Percentiles rank a stretch among this genome's conserved stretches.
Evolutionary conservation across 2,797 vertebrate genomes (phyloP).

Genomic region (Aplochiton taeniatus): DNA sequence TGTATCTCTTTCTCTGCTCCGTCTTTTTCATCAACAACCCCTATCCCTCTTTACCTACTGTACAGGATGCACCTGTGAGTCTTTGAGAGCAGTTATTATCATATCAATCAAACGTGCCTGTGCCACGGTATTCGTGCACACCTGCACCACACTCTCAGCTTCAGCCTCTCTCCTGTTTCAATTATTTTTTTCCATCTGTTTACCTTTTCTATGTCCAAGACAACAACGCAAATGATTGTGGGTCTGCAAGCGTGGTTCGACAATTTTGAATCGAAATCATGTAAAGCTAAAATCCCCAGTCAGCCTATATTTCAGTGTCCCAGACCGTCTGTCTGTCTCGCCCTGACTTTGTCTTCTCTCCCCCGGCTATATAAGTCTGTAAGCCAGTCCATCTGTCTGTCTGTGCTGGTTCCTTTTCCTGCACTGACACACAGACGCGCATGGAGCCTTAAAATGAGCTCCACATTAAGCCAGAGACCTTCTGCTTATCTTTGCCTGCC

Average conservation of each 20-base stretch:
- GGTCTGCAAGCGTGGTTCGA: not conserved
- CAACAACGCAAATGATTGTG: conserved; percentile 2
- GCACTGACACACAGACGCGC: not conserved
- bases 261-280: too few species aligned
- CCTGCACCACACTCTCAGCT: conserved; percentile 36
- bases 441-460: conserved; percentile 49
- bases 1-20: not conserved
- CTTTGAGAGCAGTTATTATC: conserved; percentile 66
- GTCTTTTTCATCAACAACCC: conserved; percentile 3
- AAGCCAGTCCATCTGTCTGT: conserved; percentile 60
- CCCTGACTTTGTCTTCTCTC: not conserved
- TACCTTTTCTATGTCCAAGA: not conserved
- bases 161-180: conserved; percentile 11
- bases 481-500: conserved; percentile 55
- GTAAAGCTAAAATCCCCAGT: too few species aligned
- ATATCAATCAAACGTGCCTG: conserved; percentile 64
- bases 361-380: not conserved
- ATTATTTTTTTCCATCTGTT: conserved; percentile 19
- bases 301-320: conserved; percentile 3
- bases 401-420: conserved; percentile 27
- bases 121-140: conserved; percentile 44
- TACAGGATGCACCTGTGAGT: conserved; percentile 28
- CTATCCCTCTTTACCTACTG: conserved; percentile 33
- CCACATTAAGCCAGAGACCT: conserved; percentile 58
- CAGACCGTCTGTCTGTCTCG: conserved; percentile 25